Base-by-base conservation (phyloP, 2,888 invertebrate species). In the Acrobeloides nanus region DNA sequence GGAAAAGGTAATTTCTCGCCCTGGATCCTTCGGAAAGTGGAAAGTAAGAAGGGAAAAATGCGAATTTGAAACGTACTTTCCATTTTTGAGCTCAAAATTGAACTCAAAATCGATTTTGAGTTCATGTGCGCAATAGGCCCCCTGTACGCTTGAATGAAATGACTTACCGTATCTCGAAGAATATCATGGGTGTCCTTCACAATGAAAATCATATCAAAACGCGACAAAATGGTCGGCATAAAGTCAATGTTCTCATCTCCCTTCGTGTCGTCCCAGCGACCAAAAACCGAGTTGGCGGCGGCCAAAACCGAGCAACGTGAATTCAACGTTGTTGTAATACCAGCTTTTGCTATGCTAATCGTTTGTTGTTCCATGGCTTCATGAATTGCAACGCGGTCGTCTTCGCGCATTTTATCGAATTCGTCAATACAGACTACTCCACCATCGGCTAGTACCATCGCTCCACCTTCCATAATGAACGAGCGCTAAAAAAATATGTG, bases 341-440 rank as follows among this genome's bases (percentile, higher is more conserved):
- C 97, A 51, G 97, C 97, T 83, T 97, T 97, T 1, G 97, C 95
- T 62, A 97, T 92, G 1, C 93, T 95, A 71, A 99, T 99, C 3
- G 97, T 99, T 77, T 99, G 97, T 73, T 97, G 97, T 75, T 97
- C 97, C 97, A 97, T 97, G 21, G 97, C 97, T 78, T 97, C 97
- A 76, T 97, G 97, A 73, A 97, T 99, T 33, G 95, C 95, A 7
- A 97, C 97, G 59, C 95, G 81, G 76, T 97, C 97, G 74, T 97
- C 95, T 76, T 97, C 95, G 45, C 89, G 81, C 97, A 97, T 99
- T 80, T 99, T 97, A 77, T 97, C 95, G 76, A 97, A 97, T 78
- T 97, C 97, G 76, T 99, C 97, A 74, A 97, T 99, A 75, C 97
- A 97, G 1, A 97, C 95, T 1, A 95, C 92, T 24, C 97, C 97